Evolutionary conservation across 1,140 invertebrate genomes (phyloP).

Genomic region (Dendrolimus kikuchii): DNA sequence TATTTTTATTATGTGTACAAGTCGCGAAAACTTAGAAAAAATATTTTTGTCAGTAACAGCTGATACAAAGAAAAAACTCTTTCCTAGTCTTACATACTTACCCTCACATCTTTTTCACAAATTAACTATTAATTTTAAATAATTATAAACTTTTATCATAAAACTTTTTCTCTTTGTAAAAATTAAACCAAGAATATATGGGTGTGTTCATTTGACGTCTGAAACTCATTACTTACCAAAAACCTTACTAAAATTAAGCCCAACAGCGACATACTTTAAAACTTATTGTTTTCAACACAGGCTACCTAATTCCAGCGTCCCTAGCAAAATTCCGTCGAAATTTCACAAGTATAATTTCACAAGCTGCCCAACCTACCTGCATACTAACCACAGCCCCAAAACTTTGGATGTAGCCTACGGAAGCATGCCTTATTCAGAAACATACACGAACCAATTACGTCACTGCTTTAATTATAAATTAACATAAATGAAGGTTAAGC

Average conservation of each 20-base stretch:
- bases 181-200: too few species aligned
- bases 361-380: conserved; percentile 5
- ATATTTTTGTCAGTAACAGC: too few species aligned
- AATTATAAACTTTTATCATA: too few species aligned
- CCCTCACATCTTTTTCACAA: too few species aligned
- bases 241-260: background rate
- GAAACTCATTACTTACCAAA: too few species aligned
- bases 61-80: too few species aligned
- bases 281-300: background rate
- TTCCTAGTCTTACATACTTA: too few species aligned
- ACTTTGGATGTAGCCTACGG: conserved; percentile 10
- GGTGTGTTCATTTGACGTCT: too few species aligned
- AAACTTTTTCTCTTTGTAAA: too few species aligned
- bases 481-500: background rate
- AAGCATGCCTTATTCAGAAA: conserved; percentile 26
- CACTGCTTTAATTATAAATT: conserved; percentile 18
- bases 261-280: background rate
- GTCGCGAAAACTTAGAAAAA: too few species aligned
- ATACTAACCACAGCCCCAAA: conserved; percentile 12
- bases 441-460: conserved; percentile 25
- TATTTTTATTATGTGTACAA: too few species aligned
- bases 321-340: conserved; percentile 13
- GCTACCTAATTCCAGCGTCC: conserved; percentile 12
- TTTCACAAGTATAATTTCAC: conserved; percentile 14
- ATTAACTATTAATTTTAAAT: too few species aligned